Evolutionary conservation across 2,888 invertebrate genomes (phyloP).

Genomic region (Agrypnus murinus): DNA sequence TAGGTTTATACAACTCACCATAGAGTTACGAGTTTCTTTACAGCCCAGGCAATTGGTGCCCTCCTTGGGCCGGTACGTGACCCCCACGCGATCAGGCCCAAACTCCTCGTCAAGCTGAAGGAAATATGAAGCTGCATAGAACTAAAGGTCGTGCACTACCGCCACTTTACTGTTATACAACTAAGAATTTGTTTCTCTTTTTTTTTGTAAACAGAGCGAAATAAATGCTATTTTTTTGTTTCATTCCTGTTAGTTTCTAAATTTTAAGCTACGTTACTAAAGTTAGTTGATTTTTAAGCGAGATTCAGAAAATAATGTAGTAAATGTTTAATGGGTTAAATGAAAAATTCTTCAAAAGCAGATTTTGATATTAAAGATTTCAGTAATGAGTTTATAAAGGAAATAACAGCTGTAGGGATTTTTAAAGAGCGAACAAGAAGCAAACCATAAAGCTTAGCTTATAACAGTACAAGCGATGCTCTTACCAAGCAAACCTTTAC

Average conservation of each 20-base stretch:
- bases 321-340: background rate
- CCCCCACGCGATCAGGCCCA: constrained; percentile 75
- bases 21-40: constrained; percentile 82
- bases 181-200: constrained; percentile 30
- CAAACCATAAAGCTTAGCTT: too few relatives aligned
- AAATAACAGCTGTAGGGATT: too few relatives aligned
- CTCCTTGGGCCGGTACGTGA: constrained; percentile 78
- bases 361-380: too few relatives aligned
- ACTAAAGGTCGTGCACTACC: constrained; percentile 69
- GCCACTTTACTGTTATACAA: constrained; percentile 36
- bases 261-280: constrained; percentile 16
- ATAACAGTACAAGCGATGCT: too few relatives aligned
- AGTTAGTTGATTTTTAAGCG: constrained; percentile 14
- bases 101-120: constrained; percentile 73
- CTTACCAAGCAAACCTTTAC: too few relatives aligned
- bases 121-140: constrained; percentile 66
- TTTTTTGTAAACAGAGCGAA: constrained; percentile 19
- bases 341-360: background rate
- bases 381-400: too few relatives aligned
- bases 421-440: too few relatives aligned
- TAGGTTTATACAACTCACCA: constrained; percentile 76
- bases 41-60: constrained; percentile 82
- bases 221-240: constrained; percentile 29
- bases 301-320: constrained; percentile 38
- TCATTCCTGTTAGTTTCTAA: constrained; percentile 38